These are phyloP conservation scores for Asbolus verrucosus DNA, from an alignment of 1,140 invertebrate species.

Conservation along the genomic window DNA sequence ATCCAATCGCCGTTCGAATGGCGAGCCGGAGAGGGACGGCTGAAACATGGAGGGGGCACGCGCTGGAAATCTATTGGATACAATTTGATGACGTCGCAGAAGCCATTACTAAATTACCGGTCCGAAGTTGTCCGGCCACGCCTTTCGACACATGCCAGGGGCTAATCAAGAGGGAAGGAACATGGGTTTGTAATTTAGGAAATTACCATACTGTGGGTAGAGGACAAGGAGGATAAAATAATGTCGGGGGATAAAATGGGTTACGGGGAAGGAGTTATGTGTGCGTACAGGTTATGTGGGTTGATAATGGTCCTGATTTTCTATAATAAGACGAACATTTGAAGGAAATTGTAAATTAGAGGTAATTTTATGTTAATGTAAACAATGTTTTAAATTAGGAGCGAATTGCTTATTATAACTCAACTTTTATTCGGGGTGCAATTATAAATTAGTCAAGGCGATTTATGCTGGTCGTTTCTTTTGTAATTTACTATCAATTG, in stretches of 20 bases:
- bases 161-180: neutral
- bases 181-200: slow-evolving; percentile 7
- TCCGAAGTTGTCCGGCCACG: slow-evolving; percentile 38
- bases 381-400: neutral
- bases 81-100: slow-evolving; percentile 46
- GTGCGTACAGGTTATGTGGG: too few species aligned
- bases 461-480: slow-evolving; percentile 4
- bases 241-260: too few species aligned
- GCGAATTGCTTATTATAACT: too few species aligned
- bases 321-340: too few species aligned
- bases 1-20: slow-evolving; percentile 42
- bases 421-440: too few species aligned
- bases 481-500: slow-evolving; percentile 21
- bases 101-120: slow-evolving; percentile 56
- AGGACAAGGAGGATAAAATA: too few species aligned
- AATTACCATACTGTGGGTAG: neutral
- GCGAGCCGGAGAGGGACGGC: slow-evolving; percentile 21
- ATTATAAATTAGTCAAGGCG: slow-evolving; percentile 5
- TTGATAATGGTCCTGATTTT: too few species aligned
- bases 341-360: too few species aligned
- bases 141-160: slow-evolving; percentile 36
- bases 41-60: too few species aligned
- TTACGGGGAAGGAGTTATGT: too few species aligned
- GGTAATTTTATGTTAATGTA: too few species aligned
- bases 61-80: slow-evolving; percentile 42